Evolutionary conservation across 1,140 invertebrate species (phyloP).

Genomic region (Antheraea pernyi): DNA sequence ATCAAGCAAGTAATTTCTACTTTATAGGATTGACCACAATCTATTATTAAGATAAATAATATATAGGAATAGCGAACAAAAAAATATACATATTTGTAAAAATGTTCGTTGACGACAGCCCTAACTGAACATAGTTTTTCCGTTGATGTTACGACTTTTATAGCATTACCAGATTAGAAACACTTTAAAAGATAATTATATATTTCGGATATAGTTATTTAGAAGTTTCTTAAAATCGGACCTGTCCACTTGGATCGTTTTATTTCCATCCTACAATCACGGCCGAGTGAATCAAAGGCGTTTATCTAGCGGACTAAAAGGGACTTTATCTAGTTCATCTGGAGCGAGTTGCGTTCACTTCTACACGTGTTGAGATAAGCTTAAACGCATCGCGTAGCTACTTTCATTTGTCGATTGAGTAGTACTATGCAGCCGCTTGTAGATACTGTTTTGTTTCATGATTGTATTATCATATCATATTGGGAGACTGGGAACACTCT

Average conservation of each 20-base stretch:
- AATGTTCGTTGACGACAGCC: too few species aligned
- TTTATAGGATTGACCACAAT: too few species aligned
- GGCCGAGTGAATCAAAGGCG: slow-evolving; percentile 12
- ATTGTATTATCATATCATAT: too few species aligned
- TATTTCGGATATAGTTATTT: not conserved
- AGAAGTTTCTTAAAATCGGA: not conserved
- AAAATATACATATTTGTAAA: too few species aligned
- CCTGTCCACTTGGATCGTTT: slow-evolving; percentile 2
- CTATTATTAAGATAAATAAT: too few species aligned
- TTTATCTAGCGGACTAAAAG: slow-evolving; percentile 16
- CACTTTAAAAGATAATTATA: not conserved
- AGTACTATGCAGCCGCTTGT: not conserved
- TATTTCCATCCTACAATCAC: slow-evolving; percentile 5
- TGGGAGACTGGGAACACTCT: too few species aligned
- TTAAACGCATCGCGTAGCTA: slow-evolving; percentile 1
- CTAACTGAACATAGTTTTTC: not conserved
- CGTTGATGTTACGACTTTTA: not conserved
- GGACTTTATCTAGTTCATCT: slow-evolving; percentile 10
- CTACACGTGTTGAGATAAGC: slow-evolving; percentile 11
- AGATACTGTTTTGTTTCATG: not conserved
- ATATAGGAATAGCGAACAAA: too few species aligned
- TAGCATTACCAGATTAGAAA: not conserved
- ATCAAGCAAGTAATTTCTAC: too few species aligned
- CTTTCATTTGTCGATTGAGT: not conserved
- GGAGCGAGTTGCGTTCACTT: not conserved